phyloP scores from a whole-genome alignment of 1,140 invertebrate genomes.

The Asobara japonica region DNA sequence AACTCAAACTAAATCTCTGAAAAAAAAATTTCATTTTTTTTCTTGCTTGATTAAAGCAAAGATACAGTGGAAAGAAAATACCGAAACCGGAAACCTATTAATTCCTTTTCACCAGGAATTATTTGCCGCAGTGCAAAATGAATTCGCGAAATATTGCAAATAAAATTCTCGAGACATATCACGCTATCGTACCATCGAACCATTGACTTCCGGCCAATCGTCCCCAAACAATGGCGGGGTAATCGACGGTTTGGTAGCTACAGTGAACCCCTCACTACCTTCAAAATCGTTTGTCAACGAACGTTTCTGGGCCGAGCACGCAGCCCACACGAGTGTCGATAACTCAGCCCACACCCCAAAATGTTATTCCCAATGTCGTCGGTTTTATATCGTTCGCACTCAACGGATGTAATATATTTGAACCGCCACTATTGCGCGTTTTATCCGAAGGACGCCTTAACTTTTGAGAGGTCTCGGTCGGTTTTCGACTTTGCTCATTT shows the following conservation, averaged over 20 bases:
- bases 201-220: background rate
- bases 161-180: background rate
- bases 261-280: background rate
- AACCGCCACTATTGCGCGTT: background rate
- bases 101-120: no score
- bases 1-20: background rate
- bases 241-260: background rate
- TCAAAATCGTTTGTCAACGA: slow-evolving; percentile 6
- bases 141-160: background rate
- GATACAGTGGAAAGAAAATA: no score
- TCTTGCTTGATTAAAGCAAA: background rate
- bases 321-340: slow-evolving; percentile 5
- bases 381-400: background rate
- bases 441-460: background rate
- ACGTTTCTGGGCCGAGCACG: slow-evolving; percentile 7
- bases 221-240: background rate
- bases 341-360: slow-evolving; percentile 3
- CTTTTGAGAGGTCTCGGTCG: background rate
- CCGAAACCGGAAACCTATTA: no score
- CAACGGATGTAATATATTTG: background rate
- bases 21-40: background rate
- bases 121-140: no score
- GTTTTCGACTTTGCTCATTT: no score
- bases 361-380: background rate
- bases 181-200: background rate